Conservation (phyloP, 2,113 vertebrate species). For the Cyanoliseus patagonus region DNA sequence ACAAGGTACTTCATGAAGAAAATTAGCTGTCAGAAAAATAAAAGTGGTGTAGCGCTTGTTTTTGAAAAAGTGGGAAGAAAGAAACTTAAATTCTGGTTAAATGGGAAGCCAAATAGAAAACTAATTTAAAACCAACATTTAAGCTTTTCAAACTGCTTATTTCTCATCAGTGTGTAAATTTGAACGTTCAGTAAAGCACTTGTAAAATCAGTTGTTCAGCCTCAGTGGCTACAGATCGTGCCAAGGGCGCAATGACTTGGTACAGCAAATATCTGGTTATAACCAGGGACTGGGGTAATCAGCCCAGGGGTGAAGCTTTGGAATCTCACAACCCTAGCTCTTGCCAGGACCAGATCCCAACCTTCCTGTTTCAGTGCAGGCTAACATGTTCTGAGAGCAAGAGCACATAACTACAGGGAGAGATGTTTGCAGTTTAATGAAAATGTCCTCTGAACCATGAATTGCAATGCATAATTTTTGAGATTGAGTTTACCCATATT, state of each 20-base stretch:
- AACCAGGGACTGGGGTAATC: fast-evolving
- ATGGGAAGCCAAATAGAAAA: neutral
- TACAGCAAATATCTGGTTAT: fast-evolving
- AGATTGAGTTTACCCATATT: neutral
- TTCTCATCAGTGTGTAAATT: neutral
- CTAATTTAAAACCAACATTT: neutral
- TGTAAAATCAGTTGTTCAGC: neutral
- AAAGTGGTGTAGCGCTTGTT: fast-evolving
- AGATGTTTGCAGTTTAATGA: neutral
- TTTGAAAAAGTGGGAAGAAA: neutral
- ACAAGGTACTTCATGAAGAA: fast-evolving
- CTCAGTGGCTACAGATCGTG: fast-evolving
- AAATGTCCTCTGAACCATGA: neutral
- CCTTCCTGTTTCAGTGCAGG: too few species aligned
- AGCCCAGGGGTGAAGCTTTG: neutral
- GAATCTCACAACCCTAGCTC: fast-evolving
- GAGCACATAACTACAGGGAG: neutral
- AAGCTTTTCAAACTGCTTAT: neutral
- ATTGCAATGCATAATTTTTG: fast-evolving
- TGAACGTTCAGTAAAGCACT: neutral
- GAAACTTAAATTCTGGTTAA: neutral
- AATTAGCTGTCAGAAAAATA: neutral
- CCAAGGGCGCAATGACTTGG: fast-evolving
- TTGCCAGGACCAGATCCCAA: fast-evolving
- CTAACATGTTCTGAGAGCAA: fast-evolving